Evolutionary conservation across 64 coral and sea anemone genomes (phyloP).

Genomic region (Stichodactyla helianthus): DNA sequence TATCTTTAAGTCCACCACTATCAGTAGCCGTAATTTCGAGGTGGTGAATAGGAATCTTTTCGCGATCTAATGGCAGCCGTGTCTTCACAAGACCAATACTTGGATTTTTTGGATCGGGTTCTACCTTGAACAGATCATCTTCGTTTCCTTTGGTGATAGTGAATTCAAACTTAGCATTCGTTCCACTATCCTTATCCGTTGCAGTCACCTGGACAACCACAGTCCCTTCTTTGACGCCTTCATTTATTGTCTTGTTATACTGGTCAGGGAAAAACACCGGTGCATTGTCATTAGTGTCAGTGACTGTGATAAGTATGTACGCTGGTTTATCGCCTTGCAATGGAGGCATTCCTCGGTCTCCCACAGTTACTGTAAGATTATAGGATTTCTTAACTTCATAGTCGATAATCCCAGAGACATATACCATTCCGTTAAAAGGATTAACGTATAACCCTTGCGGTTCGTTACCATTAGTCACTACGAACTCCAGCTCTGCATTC

Average conservation of each 20-base stretch:
- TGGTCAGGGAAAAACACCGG: constrained; percentile 75
- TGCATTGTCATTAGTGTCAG: constrained; percentile 83
- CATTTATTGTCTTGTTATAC: constrained; percentile 60
- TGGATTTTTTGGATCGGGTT: constrained; percentile 37
- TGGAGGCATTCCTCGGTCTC: constrained; percentile 59
- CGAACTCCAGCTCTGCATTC: constrained; percentile 81
- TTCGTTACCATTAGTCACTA: constrained; percentile 56
- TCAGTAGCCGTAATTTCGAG: constrained; percentile 74
- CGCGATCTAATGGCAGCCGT: constrained; percentile 52
- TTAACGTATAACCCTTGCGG: constrained; percentile 68
- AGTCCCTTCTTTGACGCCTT: constrained; percentile 35
- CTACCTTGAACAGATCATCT: constrained; percentile 67
- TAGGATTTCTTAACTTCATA: constrained; percentile 59
- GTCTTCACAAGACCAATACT: constrained; percentile 63
- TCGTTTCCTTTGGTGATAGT: constrained; percentile 54
- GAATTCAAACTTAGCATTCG: constrained; percentile 59
- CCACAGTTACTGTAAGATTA: constrained; percentile 71
- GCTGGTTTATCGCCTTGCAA: constrained; percentile 28
- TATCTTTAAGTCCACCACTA: constrained; percentile 64
- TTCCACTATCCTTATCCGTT: constrained; percentile 61
- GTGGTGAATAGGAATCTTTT: constrained; percentile 41
- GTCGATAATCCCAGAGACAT: constrained; percentile 71
- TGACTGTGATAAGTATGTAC: constrained; percentile 74
- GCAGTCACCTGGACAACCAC: constrained; percentile 65
- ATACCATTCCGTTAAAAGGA: constrained; percentile 61